Evolutionary conservation across 2,797 vertebrate genomes (phyloP), one percentile per base, ranked within the genome.

Genomic region (Selene dorsalis): DNA sequence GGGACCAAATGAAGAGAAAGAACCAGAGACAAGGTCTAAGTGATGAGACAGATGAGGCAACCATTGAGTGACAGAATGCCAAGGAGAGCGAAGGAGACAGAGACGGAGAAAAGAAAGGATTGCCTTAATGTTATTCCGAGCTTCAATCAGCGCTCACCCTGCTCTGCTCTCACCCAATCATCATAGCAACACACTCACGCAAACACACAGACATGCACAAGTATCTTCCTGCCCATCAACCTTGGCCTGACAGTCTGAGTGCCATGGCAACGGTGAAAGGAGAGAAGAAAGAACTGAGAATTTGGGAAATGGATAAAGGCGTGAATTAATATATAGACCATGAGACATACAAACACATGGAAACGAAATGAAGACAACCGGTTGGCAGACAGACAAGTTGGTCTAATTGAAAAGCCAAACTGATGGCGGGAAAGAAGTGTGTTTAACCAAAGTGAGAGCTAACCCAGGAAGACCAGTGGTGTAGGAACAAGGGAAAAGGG

Each of bases 41-140:
- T 87, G 85, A 87, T 66, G 84, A 87, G 84, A 78, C 82, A 77
- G 86, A 88, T 61, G 65, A 87, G 74, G 69, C 77, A 53, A 75
- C 62, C 70, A 63, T 55, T 82, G 79, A 89, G 83, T 90, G 89
- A 89, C 84, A 87, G 82, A 84, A 83, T 55, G 77, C 65, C 75
- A 75, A 75, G 69, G 77, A 77, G 59, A 75, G 41, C 4, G 30
- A 78, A 79, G 69, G 52, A 83, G 69, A 73, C 52, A 28, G 66
- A 87, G 81, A 83, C 56, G 48, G 84, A 79, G 68, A 83, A 85
- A 85, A 80, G 75, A 85, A 80, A 85, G 79, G 59, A 78, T 84
- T 35, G 72, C 67, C 83, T 87, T 89, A 87, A 91, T 90, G 85
- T 87, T 88, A 88, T 87, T 86, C 84, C 16, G 8, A 79, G 77